A percentile compares a stretch with the other conserved stretches of the same genome.
Evolutionary conservation across 2,113 vertebrate genomes (phyloP).

Genomic region (Corapipo altera): DNA sequence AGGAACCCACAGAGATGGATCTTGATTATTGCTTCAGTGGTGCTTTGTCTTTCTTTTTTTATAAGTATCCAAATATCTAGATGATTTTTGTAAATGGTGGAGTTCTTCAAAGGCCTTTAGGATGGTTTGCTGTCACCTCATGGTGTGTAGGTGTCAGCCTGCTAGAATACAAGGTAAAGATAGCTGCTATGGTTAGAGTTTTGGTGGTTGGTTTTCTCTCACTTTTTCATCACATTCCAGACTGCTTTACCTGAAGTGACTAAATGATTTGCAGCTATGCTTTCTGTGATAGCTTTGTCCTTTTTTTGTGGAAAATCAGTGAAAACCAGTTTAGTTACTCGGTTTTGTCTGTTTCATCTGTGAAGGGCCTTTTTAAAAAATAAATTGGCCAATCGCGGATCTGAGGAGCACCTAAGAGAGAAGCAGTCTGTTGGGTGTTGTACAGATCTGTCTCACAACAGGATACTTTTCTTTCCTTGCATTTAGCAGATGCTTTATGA

Average conservation of each 20-base stretch:
- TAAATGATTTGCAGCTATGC: not conserved
- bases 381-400: not conserved
- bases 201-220: not conserved
- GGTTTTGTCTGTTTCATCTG: not conserved
- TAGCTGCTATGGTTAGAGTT: not conserved
- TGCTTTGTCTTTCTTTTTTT: not conserved
- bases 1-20: not conserved
- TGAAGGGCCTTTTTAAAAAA: not conserved
- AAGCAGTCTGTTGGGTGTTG: not conserved
- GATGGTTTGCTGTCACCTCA: not conserved
- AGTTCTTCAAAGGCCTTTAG: not conserved
- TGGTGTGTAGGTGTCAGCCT: not conserved
- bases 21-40: not conserved
- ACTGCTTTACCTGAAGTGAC: not conserved
- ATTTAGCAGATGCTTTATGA: not conserved
- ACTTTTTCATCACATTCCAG: not conserved
- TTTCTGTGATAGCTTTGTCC: not conserved
- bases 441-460: not conserved
- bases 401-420: accelerated
- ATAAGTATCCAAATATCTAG: not conserved
- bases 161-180: not conserved
- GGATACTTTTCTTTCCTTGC: not conserved
- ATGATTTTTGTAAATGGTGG: not conserved
- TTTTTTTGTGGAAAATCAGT: not conserved
- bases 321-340: not conserved